phyloP scores from a whole-genome alignment of 2,888 invertebrate genomes.

The Anarsia innoxiella region DNA sequence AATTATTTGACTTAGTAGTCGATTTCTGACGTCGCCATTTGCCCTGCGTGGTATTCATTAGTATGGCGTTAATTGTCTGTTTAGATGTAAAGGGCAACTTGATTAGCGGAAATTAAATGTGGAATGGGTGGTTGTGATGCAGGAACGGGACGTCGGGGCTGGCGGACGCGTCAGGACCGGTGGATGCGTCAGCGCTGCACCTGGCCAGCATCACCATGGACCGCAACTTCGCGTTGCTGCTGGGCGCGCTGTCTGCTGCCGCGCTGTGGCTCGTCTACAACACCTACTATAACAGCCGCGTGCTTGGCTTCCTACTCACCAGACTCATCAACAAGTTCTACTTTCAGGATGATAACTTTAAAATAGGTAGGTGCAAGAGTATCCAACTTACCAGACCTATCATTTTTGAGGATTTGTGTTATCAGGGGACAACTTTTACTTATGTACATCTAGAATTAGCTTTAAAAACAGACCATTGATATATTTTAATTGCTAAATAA shows the following conservation, averaged over 20 bases:
- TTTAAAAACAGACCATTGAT: too few species aligned
- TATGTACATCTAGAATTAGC: too few species aligned
- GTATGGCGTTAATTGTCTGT: background rate
- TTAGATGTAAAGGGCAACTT: constrained; percentile 47
- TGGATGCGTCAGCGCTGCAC: constrained; percentile 77
- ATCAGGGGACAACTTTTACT: too few species aligned
- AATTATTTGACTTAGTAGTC: too few species aligned
- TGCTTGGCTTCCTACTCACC: constrained; percentile 92
- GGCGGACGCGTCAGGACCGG: constrained; percentile 44
- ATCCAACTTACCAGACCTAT: too few species aligned
- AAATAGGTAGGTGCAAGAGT: constrained; percentile 92
- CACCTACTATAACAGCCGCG: constrained; percentile 94
- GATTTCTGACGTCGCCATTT: too few species aligned
- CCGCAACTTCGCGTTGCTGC: constrained; percentile 82
- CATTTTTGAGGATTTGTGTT: too few species aligned
- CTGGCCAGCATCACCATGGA: constrained; percentile 82
- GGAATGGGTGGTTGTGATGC: too few species aligned
- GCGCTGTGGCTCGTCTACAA: constrained; percentile 95
- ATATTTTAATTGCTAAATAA: too few species aligned
- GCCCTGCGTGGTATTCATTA: too few species aligned
- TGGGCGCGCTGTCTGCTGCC: constrained; percentile 87
- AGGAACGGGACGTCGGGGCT: constrained; percentile 29
- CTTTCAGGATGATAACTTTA: constrained; percentile 89
- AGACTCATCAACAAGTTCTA: constrained; percentile 91
- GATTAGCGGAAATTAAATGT: constrained; percentile 40